These are phyloP conservation scores for Macrophya annulata DNA, from an alignment of 2,888 invertebrate genomes.

Conservation along the genomic window DNA sequence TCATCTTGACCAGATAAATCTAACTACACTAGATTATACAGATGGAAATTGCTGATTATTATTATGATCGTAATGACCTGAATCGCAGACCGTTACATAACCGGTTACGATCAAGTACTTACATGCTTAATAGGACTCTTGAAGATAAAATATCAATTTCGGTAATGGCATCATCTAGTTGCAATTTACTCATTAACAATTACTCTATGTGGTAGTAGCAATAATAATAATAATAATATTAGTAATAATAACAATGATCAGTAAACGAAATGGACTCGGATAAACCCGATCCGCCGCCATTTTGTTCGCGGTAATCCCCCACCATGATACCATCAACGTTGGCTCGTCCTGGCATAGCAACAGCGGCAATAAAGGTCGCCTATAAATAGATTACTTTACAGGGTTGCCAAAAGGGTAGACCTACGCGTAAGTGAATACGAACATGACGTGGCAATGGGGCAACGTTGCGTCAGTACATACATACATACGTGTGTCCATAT, in stretches of 20 bases:
- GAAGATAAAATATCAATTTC: slow-evolving; percentile 36
- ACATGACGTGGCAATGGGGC: slow-evolving; percentile 60
- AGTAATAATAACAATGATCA: not conserved
- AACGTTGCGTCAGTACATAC: slow-evolving; percentile 64
- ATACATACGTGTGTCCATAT: not conserved
- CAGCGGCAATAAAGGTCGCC: slow-evolving; percentile 71
- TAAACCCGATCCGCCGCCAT: slow-evolving; percentile 39
- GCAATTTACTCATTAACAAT: not conserved
- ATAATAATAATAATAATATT: slow-evolving; percentile 22
- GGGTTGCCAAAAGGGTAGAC: slow-evolving; percentile 74
- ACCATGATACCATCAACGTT: slow-evolving; percentile 56
- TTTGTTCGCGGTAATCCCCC: slow-evolving; percentile 42
- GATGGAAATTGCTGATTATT: slow-evolving; percentile 46
- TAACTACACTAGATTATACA: slow-evolving; percentile 25
- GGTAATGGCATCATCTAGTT: not conserved
- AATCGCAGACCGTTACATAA: slow-evolving; percentile 48
- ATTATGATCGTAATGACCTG: slow-evolving; percentile 50
- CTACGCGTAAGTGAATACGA: slow-evolving; percentile 62
- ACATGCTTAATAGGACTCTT: slow-evolving; percentile 8
- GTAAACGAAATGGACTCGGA: slow-evolving; percentile 17
- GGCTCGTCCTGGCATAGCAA: slow-evolving; percentile 73
- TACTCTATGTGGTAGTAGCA: not conserved
- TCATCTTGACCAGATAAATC: slow-evolving; percentile 15
- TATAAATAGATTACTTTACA: slow-evolving; percentile 74
- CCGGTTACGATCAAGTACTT: slow-evolving; percentile 39